These are phyloP conservation scores for Bombus superbus DNA, from an alignment of 1,140 invertebrate genomes.

Conservation along the genomic window DNA sequence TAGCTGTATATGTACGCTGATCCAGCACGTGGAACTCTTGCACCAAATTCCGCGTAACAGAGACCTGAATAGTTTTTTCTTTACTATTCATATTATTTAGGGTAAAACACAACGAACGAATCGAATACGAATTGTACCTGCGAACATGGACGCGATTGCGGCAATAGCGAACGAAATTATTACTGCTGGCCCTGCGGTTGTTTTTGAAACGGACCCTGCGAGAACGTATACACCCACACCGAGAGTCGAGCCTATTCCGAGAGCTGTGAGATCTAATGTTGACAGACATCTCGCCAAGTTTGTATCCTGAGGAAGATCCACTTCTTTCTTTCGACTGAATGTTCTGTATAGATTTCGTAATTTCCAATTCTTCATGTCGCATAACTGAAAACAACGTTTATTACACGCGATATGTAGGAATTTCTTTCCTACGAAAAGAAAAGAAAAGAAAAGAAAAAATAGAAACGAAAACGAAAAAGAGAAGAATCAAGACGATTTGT, in stretches of 20 bases:
- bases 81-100: too few relatives aligned
- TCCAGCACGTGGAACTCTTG: conserved; percentile 93
- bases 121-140: conserved; percentile 83
- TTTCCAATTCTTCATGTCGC: conserved; percentile 54
- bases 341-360: conserved; percentile 45
- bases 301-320: conserved; percentile 73
- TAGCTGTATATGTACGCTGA: conserved; percentile 96
- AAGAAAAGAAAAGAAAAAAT: not conserved
- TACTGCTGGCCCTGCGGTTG: conserved; percentile 91
- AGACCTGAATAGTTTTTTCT: conserved; percentile 83
- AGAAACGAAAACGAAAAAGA: not conserved
- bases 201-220: conserved; percentile 92
- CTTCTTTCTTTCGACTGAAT: conserved; percentile 71
- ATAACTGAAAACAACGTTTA: conserved; percentile 47
- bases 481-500: too few relatives aligned
- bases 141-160: conserved; percentile 92
- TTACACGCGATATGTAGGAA: not conserved
- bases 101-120: not conserved
- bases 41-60: conserved; percentile 95
- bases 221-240: conserved; percentile 95
- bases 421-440: not conserved
- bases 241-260: conserved; percentile 93
- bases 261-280: conserved; percentile 89
- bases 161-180: conserved; percentile 93
- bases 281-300: conserved; percentile 87